Evolutionary conservation across 2,888 invertebrate genomes (phyloP), one percentile per base, ranked within the genome.

Genomic region (Parnassius mnemosyne): DNA sequence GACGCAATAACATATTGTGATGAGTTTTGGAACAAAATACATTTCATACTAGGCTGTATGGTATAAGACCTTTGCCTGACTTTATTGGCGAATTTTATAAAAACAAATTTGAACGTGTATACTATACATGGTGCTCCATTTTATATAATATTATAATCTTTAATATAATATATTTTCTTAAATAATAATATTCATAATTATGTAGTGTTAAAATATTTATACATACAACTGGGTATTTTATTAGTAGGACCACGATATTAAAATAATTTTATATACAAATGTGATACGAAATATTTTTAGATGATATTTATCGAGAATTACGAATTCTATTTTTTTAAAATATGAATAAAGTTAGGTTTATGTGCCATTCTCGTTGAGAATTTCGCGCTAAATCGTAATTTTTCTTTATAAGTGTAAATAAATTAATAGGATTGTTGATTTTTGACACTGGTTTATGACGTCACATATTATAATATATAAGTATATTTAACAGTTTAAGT

Each of bases 261-360:
- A 49, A 49, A 10, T 49, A 49, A 73, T 78, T 69, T 56, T 54
- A 63, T 51, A 73, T 73, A 74, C 68, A 78, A 76, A 77, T 87
- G 87, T 88, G 87, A 89, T 88, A 87, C 76, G 75, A 75, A 83
- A 85, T 88, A 87, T 87, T 87, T 87, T 87, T 86, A 84, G 84
- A 87, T 68, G 69, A 79, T 82, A 80, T 85, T 82, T 83, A 81
- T 82, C 72, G 72, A 66, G 71, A 71, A 71, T 74, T 72, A 74
- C 66, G 68, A 70, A 69, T 70, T 72, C 69, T 71, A 69, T 56
- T 43, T 53, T 13, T 73, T 77, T 79, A 79, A n/a, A 71, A 77
- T 76, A 77, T 66, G 65, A 71, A 73, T 66, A 63, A 69, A 72
- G 52, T 65, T 70, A 71, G 66, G 70, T 71, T 73, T 63, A 83